These are phyloP conservation scores for Tetramorium parvispinum DNA, from an alignment of 1,140 invertebrate genomes.

Conservation along the genomic window DNA sequence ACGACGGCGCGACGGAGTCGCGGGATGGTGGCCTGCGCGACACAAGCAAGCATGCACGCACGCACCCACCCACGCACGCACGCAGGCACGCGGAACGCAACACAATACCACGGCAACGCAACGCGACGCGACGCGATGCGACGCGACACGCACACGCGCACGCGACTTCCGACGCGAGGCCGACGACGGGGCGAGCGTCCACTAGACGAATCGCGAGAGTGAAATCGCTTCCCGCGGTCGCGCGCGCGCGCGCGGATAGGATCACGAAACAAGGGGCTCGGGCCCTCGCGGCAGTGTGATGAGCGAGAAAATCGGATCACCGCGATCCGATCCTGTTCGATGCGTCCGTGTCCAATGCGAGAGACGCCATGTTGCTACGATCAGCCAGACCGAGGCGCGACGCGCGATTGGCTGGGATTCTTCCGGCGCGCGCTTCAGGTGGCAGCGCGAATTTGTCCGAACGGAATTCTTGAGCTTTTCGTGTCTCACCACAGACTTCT, in stretches of 20 bases:
- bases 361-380: background rate
- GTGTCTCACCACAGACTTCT: too few species aligned
- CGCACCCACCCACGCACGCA: background rate
- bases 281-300: background rate
- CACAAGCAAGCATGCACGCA: background rate
- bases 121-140: too few species aligned
- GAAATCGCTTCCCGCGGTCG: background rate
- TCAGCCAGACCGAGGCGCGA: background rate
- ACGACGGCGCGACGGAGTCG: too few species aligned
- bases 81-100: background rate
- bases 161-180: background rate
- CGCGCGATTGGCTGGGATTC: background rate
- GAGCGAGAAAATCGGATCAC: conserved; percentile 13
- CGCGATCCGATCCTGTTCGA: background rate
- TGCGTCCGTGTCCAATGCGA: background rate
- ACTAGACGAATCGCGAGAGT: background rate
- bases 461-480: too few species aligned
- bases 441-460: background rate
- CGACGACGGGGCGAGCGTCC: background rate
- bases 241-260: background rate
- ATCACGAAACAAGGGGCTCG: background rate
- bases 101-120: background rate
- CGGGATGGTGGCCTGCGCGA: background rate
- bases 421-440: background rate
- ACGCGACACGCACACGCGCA: too few species aligned